These are phyloP conservation scores for Tor tambroides DNA, from an alignment of 2,113 vertebrate genomes.

Conservation along the genomic window DNA sequence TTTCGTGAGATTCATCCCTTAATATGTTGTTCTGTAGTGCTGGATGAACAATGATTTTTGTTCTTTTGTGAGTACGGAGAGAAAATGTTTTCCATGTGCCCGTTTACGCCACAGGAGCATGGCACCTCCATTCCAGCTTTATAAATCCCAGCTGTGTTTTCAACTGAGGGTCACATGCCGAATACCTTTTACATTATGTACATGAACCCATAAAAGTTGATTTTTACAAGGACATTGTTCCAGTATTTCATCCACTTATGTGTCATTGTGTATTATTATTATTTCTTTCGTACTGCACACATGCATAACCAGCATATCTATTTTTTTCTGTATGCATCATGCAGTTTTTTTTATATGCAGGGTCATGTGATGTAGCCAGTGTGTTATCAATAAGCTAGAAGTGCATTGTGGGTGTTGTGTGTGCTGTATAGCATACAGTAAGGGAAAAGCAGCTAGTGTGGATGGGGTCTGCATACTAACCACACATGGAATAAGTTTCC, in stretches of 20 bases:
- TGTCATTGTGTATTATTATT: neutral
- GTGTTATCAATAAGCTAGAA: neutral
- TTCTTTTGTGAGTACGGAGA: conserved; percentile 42
- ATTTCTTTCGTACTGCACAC: neutral
- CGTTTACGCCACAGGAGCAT: conserved; percentile 61
- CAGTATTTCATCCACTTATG: conserved; percentile 56
- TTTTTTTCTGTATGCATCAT: neutral
- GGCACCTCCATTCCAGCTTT: conserved; percentile 65
- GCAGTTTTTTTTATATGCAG: neutral
- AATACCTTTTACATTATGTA: conserved; percentile 73
- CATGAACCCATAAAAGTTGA: conserved; percentile 66
- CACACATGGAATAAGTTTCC: conserved; percentile 70
- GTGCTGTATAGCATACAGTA: conserved; percentile 15
- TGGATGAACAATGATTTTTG: conserved; percentile 62
- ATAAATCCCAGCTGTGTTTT: conserved; percentile 75
- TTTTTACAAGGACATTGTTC: conserved; percentile 64
- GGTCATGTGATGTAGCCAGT: neutral
- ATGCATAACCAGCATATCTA: neutral
- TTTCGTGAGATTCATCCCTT: neutral
- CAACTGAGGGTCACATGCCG: conserved; percentile 67
- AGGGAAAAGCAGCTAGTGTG: conserved; percentile 19
- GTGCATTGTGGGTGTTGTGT: neutral
- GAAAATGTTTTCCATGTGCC: conserved; percentile 68
- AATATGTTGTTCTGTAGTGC: conserved; percentile 61
- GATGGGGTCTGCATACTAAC: conserved; percentile 43